These are phyloP conservation scores for Aporophyla nigra DNA, from an alignment of 2,888 invertebrate genomes.

Conservation along the genomic window DNA sequence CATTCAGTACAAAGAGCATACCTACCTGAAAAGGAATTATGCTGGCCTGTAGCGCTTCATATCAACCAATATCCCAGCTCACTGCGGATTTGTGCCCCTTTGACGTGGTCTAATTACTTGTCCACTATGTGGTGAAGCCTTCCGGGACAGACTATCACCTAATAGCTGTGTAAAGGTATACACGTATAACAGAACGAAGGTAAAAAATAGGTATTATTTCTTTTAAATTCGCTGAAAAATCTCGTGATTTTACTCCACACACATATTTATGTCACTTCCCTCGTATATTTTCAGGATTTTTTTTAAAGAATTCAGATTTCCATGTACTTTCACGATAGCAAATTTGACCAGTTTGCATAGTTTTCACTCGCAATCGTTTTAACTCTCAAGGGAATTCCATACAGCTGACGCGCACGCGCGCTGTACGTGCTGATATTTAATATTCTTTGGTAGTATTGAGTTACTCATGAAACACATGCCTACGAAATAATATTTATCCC, in stretches of 20 bases:
- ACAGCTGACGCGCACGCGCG: too few relatives aligned
- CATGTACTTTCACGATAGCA: neutral
- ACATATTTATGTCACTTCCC: neutral
- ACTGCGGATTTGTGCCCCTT: slow-evolving; percentile 30
- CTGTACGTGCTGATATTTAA: neutral
- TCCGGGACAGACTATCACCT: neutral
- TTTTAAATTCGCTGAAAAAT: neutral
- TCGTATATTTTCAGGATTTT: neutral
- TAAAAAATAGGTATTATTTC: neutral
- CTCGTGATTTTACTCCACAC: slow-evolving; percentile 6
- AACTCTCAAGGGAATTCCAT: slow-evolving; percentile 2
- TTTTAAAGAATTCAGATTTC: neutral
- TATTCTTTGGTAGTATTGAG: neutral
- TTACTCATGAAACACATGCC: neutral
- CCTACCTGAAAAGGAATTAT: slow-evolving; percentile 15
- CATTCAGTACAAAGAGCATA: neutral
- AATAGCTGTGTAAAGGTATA: neutral
- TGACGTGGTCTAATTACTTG: slow-evolving; percentile 53
- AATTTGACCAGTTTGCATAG: slow-evolving; percentile 11
- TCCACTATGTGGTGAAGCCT: slow-evolving; percentile 15
- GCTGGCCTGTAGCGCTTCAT: slow-evolving; percentile 19
- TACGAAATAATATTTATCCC: too few relatives aligned
- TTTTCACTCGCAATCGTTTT: neutral
- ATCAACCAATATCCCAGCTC: slow-evolving; percentile 27
- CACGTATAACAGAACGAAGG: neutral